Evolutionary conservation across 2,888 invertebrate genomes (phyloP), one percentile per base, ranked within the genome.

Genomic region (Conus canariensis): DNA sequence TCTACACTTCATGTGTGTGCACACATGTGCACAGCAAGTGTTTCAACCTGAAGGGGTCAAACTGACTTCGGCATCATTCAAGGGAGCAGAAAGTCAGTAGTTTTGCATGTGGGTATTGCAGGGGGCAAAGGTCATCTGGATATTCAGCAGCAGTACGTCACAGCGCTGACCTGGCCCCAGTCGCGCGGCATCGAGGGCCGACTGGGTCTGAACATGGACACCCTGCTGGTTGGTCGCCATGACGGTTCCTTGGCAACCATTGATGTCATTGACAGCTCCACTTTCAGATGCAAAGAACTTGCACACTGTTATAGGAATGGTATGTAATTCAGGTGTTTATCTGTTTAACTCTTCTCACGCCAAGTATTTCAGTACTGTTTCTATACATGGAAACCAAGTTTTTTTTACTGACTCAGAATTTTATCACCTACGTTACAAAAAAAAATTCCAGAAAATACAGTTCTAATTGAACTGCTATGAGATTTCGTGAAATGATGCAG

Each of bases 171-270:
- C 4, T 97, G 97, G 97, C 97, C 97, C 0, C 96, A 93, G 87
- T 92, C 94, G 90, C 94, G 94, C 88, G 92, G 94, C 87, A 93
- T 95, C 91, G 96, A 95, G 16, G 95, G 95, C 5, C 93, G 94
- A 77, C 93, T 95, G 25, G 95, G 95, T 8, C 90, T 95, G 85
- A 93, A 93, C 77, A 93, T 93, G 14, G 96, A 97, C 90, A 96
- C 96, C 91, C 95, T 97, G 70, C 94, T 97, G 56, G 96, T 97
- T 30, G 97, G 97, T 0, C 96, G 97, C 90, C 96, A 97, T 22
- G 97, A 97, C 94, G 97, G 97, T 30, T 97, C 96, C 0, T 96
- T 93, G 90, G 94, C 95, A 14, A 91, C 95, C 85, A 93, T 96
- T 59, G 95, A 96, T 74, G 93, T 95, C 60, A 89, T 95, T 8